Evolutionary conservation across 2,888 invertebrate genomes (phyloP).

Genomic region (Dynastes tityus): DNA sequence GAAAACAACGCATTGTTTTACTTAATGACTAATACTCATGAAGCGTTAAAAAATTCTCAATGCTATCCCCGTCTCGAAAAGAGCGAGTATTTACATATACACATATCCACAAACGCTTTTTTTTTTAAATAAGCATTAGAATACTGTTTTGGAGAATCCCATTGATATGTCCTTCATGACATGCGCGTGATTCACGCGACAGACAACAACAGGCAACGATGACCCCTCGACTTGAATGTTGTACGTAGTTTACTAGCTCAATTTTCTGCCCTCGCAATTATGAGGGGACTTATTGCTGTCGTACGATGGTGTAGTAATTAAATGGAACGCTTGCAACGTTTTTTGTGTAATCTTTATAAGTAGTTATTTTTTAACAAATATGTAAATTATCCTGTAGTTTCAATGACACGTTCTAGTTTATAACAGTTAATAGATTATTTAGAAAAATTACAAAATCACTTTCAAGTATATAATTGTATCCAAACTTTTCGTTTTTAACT

Average conservation of each 20-base stretch:
- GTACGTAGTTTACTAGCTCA: not conserved
- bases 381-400: no score
- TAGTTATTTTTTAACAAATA: no score
- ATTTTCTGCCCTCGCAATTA: not conserved
- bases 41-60: slow-evolving; percentile 24
- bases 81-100: no score
- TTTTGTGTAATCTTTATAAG: no score
- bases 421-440: no score
- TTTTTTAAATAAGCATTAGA: slow-evolving; percentile 22
- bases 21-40: slow-evolving; percentile 7
- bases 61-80: slow-evolving; percentile 2
- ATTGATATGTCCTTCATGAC: slow-evolving; percentile 41
- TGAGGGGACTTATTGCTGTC: not conserved
- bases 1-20: not conserved
- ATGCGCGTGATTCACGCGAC: slow-evolving; percentile 29
- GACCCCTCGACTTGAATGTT: not conserved
- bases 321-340: not conserved
- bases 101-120: not conserved
- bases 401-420: no score
- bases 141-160: slow-evolving; percentile 47
- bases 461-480: no score
- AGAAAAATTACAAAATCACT: no score
- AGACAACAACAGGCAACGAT: slow-evolving; percentile 10
- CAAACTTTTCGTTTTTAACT: no score
- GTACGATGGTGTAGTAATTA: not conserved